Evolutionary conservation across 2,113 vertebrate genomes (phyloP).

Genomic region (Hippocampus mohnikei): DNA sequence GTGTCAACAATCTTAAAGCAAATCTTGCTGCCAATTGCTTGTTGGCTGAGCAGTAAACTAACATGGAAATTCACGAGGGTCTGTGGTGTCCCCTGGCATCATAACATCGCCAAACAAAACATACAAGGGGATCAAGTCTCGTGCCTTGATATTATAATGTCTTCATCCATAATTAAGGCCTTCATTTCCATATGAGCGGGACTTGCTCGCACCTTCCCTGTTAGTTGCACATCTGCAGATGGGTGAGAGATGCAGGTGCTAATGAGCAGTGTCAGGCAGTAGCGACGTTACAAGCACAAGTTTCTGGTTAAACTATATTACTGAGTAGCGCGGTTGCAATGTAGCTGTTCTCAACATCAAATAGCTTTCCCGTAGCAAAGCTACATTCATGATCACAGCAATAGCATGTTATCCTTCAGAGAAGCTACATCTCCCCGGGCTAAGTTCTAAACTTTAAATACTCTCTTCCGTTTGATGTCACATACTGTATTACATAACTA

Average conservation of each 20-base stretch:
- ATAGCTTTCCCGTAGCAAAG: background rate
- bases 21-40: background rate
- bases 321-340: background rate
- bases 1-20: constrained; percentile 1
- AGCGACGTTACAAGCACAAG: background rate
- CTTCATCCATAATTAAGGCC: constrained; percentile 71
- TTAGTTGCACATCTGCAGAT: constrained; percentile 29
- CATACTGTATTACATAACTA: background rate
- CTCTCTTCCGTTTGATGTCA: background rate
- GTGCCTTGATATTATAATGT: constrained; percentile 61
- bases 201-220: constrained; percentile 56
- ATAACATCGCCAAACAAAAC: constrained; percentile 42
- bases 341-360: background rate
- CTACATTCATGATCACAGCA: background rate
- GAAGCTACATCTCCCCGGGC: background rate
- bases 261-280: constrained; percentile 46
- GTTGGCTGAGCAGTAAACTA: constrained; percentile 21
- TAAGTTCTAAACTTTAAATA: background rate
- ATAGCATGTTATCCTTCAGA: background rate
- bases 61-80: constrained; percentile 24
- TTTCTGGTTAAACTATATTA: background rate
- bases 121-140: constrained; percentile 42
- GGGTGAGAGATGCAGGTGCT: constrained; percentile 47
- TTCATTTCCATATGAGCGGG: constrained; percentile 63
- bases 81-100: constrained; percentile 30